A percentile compares a stretch with the other conserved stretches of the same genome.
phyloP scores from a whole-genome alignment of 2,888 invertebrate species.

The Cistogaster globosa region DNA sequence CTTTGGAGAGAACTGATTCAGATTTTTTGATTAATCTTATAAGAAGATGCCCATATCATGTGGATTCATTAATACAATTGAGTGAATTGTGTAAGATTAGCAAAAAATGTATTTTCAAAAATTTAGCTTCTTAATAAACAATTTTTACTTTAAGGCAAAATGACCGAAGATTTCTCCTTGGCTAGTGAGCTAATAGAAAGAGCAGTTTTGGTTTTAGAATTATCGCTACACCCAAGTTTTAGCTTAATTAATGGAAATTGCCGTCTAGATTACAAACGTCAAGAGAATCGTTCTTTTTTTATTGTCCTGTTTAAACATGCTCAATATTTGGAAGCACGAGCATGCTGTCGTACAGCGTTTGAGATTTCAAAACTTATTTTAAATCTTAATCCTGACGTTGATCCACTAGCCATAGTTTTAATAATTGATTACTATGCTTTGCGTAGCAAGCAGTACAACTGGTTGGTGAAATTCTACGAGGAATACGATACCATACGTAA shows the following conservation, averaged over 20 bases:
- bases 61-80: conserved; percentile 91
- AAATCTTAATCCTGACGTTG: conserved; percentile 89
- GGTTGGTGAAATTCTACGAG: conserved; percentile 86
- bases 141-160: conserved; percentile 77
- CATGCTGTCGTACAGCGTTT: conserved; percentile 93
- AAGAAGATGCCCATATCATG: conserved; percentile 90
- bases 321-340: conserved; percentile 89
- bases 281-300: conserved; percentile 92
- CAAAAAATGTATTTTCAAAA: neutral
- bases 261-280: conserved; percentile 89
- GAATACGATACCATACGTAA: conserved; percentile 87
- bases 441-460: conserved; percentile 88
- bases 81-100: conserved; percentile 88
- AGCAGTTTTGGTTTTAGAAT: conserved; percentile 90
- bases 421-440: conserved; percentile 93
- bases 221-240: conserved; percentile 91
- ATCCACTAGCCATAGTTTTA: conserved; percentile 90
- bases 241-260: conserved; percentile 89
- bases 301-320: conserved; percentile 92
- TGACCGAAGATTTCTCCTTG: conserved; percentile 90
- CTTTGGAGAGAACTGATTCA: conserved; percentile 90
- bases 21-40: conserved; percentile 90
- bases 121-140: neutral
- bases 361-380: conserved; percentile 93
- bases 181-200: conserved; percentile 91